Percentiles rank a stretch among this genome's conserved stretches.
Evolutionary conservation across 2,888 invertebrate genomes (phyloP).

Genomic region (Stramonita haemastoma): DNA sequence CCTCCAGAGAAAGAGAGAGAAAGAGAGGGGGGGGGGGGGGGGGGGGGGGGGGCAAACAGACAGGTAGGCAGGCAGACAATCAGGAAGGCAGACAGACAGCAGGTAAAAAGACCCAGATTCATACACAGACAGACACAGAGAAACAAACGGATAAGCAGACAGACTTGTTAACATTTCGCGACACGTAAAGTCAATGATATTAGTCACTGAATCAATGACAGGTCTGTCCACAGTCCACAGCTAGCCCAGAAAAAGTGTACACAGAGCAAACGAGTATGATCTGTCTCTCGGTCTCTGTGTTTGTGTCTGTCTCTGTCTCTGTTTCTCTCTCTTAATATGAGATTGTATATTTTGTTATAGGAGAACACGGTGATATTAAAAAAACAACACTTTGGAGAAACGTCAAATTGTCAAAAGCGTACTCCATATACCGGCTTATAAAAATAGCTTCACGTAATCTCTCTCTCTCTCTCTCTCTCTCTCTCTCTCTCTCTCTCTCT

Average conservation of each 20-base stretch:
- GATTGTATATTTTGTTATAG: too few relatives aligned
- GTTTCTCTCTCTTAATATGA: background rate
- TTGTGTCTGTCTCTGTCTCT: background rate
- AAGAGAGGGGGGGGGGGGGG: too few relatives aligned
- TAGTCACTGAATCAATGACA: background rate
- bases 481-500: constrained; percentile 1
- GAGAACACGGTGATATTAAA: too few relatives aligned
- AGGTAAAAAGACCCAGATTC: background rate
- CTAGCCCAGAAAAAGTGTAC: too few relatives aligned
- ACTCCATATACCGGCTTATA: too few relatives aligned
- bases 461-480: background rate
- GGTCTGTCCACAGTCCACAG: too few relatives aligned
- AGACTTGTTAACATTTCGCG: background rate
- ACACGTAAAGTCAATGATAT: background rate
- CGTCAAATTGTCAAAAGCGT: too few relatives aligned
- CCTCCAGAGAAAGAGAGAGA: too few relatives aligned
- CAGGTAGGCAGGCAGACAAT: background rate
- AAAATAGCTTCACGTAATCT: too few relatives aligned
- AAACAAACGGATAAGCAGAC: background rate
- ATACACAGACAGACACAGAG: background rate
- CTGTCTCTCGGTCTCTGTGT: background rate
- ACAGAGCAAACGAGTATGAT: background rate
- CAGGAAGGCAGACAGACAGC: background rate
- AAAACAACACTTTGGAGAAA: too few relatives aligned
- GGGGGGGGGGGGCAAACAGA: background rate